Conservation (phyloP, 2,888 invertebrate species). For the Cylindroiulus punctatus region DNA sequence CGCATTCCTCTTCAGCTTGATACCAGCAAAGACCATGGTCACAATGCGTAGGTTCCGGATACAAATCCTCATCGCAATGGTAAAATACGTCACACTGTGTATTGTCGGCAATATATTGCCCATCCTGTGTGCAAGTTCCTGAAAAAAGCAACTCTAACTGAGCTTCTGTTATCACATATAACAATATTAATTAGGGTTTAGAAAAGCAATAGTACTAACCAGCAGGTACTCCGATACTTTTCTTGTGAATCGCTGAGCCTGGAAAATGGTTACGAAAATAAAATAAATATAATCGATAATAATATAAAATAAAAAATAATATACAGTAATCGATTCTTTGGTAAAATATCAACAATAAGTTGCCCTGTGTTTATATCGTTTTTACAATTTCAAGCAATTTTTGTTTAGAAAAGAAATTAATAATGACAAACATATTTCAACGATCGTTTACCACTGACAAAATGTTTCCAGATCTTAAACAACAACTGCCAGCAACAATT, state of each 20-base stretch:
- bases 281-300: background rate
- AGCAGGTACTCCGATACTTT: background rate
- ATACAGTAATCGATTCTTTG: no score
- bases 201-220: background rate
- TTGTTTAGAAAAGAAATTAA: no score
- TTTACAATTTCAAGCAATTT: no score
- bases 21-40: constrained; percentile 14
- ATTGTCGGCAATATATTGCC: constrained; percentile 24
- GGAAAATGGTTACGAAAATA: background rate
- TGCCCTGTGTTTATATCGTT: no score
- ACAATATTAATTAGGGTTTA: background rate
- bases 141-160: no score
- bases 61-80: constrained; percentile 16
- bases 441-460: no score
- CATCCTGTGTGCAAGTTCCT: constrained; percentile 11
- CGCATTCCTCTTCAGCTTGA: background rate
- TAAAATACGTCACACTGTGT: background rate
- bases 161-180: no score
- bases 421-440: no score
- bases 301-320: no score
- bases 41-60: background rate
- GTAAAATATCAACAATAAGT: no score
- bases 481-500: no score
- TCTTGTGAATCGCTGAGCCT: background rate
- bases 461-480: no score